These are phyloP conservation scores for Thinocorus orbignyianus DNA, from an alignment of 2,113 vertebrate genomes.

Conservation along the genomic window DNA sequence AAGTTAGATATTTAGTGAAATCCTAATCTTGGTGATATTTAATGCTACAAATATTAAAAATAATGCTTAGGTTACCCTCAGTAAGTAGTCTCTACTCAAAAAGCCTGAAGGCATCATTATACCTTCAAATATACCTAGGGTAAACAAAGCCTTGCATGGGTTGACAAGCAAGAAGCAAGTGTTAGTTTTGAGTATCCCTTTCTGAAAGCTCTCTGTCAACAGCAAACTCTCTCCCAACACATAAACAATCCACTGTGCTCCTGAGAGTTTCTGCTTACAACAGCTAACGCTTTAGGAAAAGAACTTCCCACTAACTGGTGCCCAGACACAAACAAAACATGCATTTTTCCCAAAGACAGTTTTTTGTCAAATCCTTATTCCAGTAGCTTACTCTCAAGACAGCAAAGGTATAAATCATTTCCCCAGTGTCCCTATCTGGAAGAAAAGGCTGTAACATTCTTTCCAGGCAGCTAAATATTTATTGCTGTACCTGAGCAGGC, in stretches of 20 bases:
- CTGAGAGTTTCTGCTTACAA: background rate
- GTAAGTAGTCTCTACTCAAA: background rate
- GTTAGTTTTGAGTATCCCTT: background rate
- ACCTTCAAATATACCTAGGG: background rate
- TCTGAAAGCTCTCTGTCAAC: slow-evolving; percentile 8
- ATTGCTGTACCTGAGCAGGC: slow-evolving; percentile 21
- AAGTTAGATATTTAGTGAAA: background rate
- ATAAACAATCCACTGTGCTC: background rate
- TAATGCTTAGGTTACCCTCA: background rate
- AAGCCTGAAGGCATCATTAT: background rate
- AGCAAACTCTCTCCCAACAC: background rate
- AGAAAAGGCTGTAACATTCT: slow-evolving; percentile 15
- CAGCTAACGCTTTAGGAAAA: background rate
- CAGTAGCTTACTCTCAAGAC: background rate
- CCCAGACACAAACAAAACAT: background rate
- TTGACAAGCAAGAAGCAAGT: background rate
- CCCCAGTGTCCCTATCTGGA: background rate
- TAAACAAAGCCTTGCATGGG: background rate
- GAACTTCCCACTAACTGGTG: background rate
- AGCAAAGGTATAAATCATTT: slow-evolving; percentile 12
- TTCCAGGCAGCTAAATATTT: slow-evolving; percentile 31
- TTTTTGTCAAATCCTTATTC: background rate
- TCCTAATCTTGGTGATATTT: background rate
- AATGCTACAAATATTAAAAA: background rate
- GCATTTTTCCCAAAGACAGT: background rate